phyloP scores from a whole-genome alignment of 64 coral and sea anemone species.

The Actinia equina region DNA sequence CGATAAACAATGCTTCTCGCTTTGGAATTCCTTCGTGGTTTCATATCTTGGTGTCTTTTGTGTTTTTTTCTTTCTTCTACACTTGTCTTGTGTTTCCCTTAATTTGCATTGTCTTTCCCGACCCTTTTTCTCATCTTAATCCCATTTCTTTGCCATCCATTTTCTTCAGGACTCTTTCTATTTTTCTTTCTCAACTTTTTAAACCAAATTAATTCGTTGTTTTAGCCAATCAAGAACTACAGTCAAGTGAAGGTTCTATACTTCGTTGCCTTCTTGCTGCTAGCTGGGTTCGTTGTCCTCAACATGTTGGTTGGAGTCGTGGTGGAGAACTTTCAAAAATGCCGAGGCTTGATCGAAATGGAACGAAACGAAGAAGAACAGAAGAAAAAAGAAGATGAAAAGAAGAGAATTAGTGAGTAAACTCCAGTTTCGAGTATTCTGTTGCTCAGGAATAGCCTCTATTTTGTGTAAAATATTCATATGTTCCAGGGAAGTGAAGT shows the following conservation, averaged over 20 bases:
- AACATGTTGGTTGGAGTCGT: conserved; percentile 99
- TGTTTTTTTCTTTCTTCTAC: not conserved
- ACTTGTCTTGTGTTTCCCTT: not conserved
- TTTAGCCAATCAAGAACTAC: conserved; percentile 68
- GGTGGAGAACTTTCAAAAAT: conserved; percentile 99
- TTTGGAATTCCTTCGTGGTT: not conserved
- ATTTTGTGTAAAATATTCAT: no score
- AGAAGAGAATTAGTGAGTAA: not conserved
- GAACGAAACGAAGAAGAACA: conserved; percentile 70
- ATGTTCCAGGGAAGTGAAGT: no score
- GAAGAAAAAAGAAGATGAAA: conserved; percentile 20
- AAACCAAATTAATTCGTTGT: not conserved
- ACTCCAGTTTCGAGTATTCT: no score
- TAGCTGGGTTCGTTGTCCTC: conserved; percentile 95
- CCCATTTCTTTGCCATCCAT: not conserved
- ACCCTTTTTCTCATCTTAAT: not conserved
- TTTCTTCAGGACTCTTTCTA: no score
- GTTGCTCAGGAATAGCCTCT: no score
- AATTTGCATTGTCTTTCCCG: not conserved
- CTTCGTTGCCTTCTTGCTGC: conserved; percentile 86
- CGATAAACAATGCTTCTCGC: not conserved
- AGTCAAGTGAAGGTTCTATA: conserved; percentile 82
- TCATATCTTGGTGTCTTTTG: not conserved
- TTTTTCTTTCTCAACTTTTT: no score
- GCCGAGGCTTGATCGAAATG: conserved; percentile 75